Evolutionary conservation across 1,140 invertebrate species (phyloP), one percentile per base, ranked within the genome.

Genomic region (Diabrotica virgifera): DNA sequence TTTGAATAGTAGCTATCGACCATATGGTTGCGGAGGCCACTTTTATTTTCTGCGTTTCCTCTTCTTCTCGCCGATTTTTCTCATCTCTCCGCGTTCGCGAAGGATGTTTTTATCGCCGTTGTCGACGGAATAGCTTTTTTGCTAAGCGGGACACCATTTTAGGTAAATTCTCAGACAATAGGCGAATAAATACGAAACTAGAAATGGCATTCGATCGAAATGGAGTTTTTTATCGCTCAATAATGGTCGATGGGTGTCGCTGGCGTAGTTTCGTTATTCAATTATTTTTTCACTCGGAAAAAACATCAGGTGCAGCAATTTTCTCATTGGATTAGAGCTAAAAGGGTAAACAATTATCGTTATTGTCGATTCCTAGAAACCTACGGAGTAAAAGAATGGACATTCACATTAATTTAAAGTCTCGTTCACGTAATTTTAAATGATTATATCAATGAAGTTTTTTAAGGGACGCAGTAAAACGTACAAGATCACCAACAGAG

Each of bases 101-200:
- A 36, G 35, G 55, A 57, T n/a, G 36, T 57, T 57, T 57, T 57
- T 57, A 57, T 57, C 55, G 36, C 55, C 55, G 36, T 11, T 36
- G 55, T 37, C 36, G 37, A 12, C 37, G 55, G 36, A 57, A 57
- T 37, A 36, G 24, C 9, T 37, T 57, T 57, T 57, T 57, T 57
- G 5, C 6, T n/a, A 12, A 57, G 12, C 10, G 10, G 24, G 35
- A 8, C n/a, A 12, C 55, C 55, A 57, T 57, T 57, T 57, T 57
- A 57, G 55, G 55, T 57, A 57, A 57, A 57, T 57, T 57, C 36
- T 57, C 55, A 57, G 36, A 57, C 55, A 57, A 57, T 57, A 57
- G 55, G 37, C 55, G 55, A 57, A 57, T 36, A 40, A 57, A 57
- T 57, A 36, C 2, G 10, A 9, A 46, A 10, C 40, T 46, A 46